These are phyloP conservation scores for Cinclus cinclus DNA, from an alignment of 2,113 vertebrate genomes.

Conservation along the genomic window DNA sequence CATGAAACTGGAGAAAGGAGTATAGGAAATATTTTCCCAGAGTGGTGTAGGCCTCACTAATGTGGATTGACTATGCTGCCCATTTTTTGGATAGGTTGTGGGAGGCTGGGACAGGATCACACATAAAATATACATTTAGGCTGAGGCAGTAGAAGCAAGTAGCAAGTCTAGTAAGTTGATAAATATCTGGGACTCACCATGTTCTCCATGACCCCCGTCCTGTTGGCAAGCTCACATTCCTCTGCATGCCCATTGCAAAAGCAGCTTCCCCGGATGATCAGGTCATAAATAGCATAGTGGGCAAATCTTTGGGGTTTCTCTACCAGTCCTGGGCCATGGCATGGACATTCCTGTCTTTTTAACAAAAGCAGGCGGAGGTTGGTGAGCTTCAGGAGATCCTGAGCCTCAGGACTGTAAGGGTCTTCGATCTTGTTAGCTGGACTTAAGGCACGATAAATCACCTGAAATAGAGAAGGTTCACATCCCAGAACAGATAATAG, in stretches of 20 bases:
- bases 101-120: background rate
- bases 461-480: slow-evolving; percentile 65
- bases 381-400: slow-evolving; percentile 81
- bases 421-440: slow-evolving; percentile 73
- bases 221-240: slow-evolving; percentile 73
- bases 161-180: background rate
- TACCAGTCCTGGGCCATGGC: background rate
- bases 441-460: slow-evolving; percentile 83
- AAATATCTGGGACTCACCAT: slow-evolving; percentile 54
- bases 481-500: background rate
- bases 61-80: background rate
- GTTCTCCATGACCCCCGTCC: background rate
- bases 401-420: slow-evolving; percentile 80
- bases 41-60: background rate
- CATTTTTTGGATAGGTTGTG: background rate
- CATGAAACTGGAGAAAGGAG: background rate
- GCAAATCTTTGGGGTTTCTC: slow-evolving; percentile 71
- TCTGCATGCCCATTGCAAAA: slow-evolving; percentile 89
- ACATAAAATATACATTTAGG: background rate
- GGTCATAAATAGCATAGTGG: slow-evolving; percentile 83
- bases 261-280: slow-evolving; percentile 85
- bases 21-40: background rate
- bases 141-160: background rate
- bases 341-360: slow-evolving; percentile 80
- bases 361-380: slow-evolving; percentile 84